Evolutionary conservation across 1,140 invertebrate genomes (phyloP).

Genomic region (Coboldia fuscipes): DNA sequence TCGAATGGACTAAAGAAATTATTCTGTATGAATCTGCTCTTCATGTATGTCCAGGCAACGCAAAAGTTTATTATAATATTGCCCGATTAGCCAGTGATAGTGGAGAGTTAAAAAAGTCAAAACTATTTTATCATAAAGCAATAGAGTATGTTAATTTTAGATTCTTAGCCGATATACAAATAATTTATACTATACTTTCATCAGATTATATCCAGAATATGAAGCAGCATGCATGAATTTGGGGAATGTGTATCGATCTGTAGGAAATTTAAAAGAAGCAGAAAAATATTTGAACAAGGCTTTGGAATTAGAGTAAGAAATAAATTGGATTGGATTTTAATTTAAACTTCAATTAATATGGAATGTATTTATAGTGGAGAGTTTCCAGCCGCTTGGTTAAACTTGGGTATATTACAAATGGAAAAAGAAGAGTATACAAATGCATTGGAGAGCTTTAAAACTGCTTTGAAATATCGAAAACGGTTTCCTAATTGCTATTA

Average conservation of each 20-base stretch:
- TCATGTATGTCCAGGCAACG: slow-evolving; percentile 64
- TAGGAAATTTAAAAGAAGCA: slow-evolving; percentile 46
- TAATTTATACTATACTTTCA: slow-evolving; percentile 7
- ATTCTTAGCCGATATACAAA: not conserved
- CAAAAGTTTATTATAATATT: slow-evolving; percentile 89
- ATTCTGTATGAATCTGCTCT: slow-evolving; percentile 47
- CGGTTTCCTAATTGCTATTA: slow-evolving; percentile 86
- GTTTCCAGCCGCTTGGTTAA: slow-evolving; percentile 96
- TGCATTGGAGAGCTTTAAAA: slow-evolving; percentile 59
- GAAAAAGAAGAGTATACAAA: slow-evolving; percentile 43
- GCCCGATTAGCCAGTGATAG: slow-evolving; percentile 65
- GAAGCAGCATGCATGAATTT: slow-evolving; percentile 96
- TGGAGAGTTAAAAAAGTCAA: slow-evolving; percentile 42
- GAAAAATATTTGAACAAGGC: slow-evolving; percentile 54
- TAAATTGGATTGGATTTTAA: slow-evolving; percentile 4
- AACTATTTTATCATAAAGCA: slow-evolving; percentile 57
- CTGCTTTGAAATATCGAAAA: slow-evolving; percentile 47
- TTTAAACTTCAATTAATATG: slow-evolving; percentile 5
- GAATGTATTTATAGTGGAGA: slow-evolving; percentile 34
- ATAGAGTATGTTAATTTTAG: slow-evolving; percentile 29
- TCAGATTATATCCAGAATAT: slow-evolving; percentile 67
- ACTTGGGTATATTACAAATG: slow-evolving; percentile 79
- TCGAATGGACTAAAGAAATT: slow-evolving; percentile 60
- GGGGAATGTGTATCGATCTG: slow-evolving; percentile 74
- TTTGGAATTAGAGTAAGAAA: slow-evolving; percentile 41